Base-by-base conservation (phyloP, 1,140 invertebrate genomes). In the Orius laevigatus region DNA sequence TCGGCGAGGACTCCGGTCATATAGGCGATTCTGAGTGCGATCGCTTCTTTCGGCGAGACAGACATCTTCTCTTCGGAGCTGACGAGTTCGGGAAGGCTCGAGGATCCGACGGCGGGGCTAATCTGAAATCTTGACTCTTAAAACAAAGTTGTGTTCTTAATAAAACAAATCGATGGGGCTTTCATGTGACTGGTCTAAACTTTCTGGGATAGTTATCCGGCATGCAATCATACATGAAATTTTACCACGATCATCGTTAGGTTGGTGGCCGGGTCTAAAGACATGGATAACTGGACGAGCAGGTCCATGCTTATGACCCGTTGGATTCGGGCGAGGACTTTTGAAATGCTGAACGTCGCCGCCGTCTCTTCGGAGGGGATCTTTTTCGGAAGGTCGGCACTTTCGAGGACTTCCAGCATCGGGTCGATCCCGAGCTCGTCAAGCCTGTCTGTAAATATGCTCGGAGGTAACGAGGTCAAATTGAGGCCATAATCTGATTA, bases 401-500 rank as follows among this genome's bases (percentile, higher is more conserved):
- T 47, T 0, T 56, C 52, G 14, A 58, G 39, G 1, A 55, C 20
- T 11, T 49, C 6, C 3, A 50, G 41, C 33, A 60, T 36, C 0
- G 58, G 57, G n/a, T 60, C 49, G 4, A 55, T 45, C 6, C 53
- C 55, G 11, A 54, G 31, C 5, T 46, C 6, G 20, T 59, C 52
- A 20, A 59, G 20, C 12, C 39, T 46, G 9, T 57, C 58, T 59
- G 33, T 2, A 39, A 31, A 8, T 38, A 40, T 5, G 12, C 36
- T 11, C 20, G 45, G 36, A 18, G 15, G 43, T 46, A 12, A 46
- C 11, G 18, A 25, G 19, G 19, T 5, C 11, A 11, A 43, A 16
- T 6, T 11, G 15, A 11, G 11, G 5, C 19, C 16, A 3, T 18
- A 3, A 43, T 43, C 16, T 20, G 2, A 41, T 38, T 63, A 79